A percentile compares a stretch with the other conserved stretches of the same genome.
Evolutionary conservation across 2,888 invertebrate genomes (phyloP).

Genomic region (Salpingus planirostris): DNA sequence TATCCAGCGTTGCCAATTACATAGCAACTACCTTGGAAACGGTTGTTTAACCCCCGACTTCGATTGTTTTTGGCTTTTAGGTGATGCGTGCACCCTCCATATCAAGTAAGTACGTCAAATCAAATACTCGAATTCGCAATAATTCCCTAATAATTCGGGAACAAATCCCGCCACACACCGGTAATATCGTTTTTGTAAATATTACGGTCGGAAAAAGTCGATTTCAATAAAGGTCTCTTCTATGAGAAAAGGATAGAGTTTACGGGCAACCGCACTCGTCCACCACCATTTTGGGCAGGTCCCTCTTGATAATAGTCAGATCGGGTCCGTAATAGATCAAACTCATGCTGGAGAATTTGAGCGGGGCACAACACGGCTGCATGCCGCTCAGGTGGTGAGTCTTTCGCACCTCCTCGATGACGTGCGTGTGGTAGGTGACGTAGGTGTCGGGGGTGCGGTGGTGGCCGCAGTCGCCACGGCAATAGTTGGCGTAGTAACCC

Average conservation of each 20-base stretch:
- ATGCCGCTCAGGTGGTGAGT: conserved; percentile 66
- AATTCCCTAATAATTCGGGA: too few species aligned
- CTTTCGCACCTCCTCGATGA: conserved; percentile 81
- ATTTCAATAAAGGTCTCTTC: not conserved
- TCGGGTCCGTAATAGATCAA: conserved; percentile 87
- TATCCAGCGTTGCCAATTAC: too few species aligned
- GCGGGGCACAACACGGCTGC: conserved; percentile 86
- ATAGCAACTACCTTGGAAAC: too few species aligned
- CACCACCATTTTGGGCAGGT: conserved; percentile 92
- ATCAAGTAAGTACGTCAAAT: too few species aligned
- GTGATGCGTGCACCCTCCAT: too few species aligned
- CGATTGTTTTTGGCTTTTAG: too few species aligned
- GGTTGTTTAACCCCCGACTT: too few species aligned
- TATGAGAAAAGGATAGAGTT: conserved; percentile 22
- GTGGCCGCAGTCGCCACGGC: conserved; percentile 79
- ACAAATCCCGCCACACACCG: too few species aligned
- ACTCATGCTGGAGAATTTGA: conserved; percentile 87
- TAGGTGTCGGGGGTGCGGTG: conserved; percentile 73
- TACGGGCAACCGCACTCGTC: conserved; percentile 93
- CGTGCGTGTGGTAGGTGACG: conserved; percentile 83
- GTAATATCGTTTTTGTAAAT: conserved; percentile 3
- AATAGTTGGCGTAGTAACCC: conserved; percentile 84
- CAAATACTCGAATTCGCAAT: too few species aligned
- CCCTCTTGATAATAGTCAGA: conserved; percentile 84
- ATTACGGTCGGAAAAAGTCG: not conserved